These are phyloP conservation scores for Mugil cephalus DNA, from an alignment of 2,113 vertebrate genomes.

Conservation along the genomic window DNA sequence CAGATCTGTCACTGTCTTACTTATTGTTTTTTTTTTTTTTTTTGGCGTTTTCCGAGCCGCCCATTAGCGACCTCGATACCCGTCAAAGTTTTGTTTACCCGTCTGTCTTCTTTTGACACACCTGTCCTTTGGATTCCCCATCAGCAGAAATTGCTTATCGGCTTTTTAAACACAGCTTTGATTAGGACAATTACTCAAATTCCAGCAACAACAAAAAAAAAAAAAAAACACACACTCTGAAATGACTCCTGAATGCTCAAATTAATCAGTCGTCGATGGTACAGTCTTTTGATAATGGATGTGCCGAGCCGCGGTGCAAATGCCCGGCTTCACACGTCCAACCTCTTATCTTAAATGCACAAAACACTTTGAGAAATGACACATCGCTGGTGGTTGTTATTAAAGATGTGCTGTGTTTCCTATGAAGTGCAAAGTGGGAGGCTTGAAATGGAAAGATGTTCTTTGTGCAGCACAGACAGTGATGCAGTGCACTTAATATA, in stretches of 20 bases:
- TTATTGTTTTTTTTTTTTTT: background rate
- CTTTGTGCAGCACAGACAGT: slow-evolving; percentile 57
- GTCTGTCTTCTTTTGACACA: background rate
- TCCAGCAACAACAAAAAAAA: background rate
- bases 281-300: background rate
- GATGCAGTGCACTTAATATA: slow-evolving; percentile 63
- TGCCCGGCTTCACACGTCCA: slow-evolving; percentile 3
- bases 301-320: background rate
- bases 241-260: background rate
- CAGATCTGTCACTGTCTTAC: slow-evolving; percentile 38
- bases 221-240: background rate
- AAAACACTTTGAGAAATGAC: slow-evolving; percentile 28
- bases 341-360: background rate
- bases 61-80: background rate
- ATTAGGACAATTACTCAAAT: background rate
- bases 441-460: slow-evolving; percentile 46
- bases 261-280: background rate
- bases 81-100: slow-evolving; percentile 1
- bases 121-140: background rate
- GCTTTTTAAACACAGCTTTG: slow-evolving; percentile 13
- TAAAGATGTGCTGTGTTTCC: slow-evolving; percentile 39
- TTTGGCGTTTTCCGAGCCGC: slow-evolving; percentile 7
- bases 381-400: background rate
- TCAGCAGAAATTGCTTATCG: background rate
- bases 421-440: slow-evolving; percentile 36